Base-by-base conservation (phyloP, 2,113 vertebrate genomes). In the Morone saxatilis region DNA sequence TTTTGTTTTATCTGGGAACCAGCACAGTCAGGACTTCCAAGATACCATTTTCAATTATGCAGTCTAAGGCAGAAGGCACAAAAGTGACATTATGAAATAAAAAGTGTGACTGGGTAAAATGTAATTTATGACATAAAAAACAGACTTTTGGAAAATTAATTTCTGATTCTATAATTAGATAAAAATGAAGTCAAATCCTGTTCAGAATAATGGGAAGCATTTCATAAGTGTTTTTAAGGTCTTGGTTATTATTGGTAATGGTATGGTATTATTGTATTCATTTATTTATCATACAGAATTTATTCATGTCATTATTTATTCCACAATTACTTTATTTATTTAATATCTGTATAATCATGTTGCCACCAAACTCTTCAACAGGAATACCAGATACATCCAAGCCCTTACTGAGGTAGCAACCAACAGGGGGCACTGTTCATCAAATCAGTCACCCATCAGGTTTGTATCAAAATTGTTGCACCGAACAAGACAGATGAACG, bases 361-460 rank as follows among this genome's bases (percentile, higher is more conserved):
- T 51, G 41, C 62, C 47, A 57, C 48, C 17, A 45, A 20, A 47
- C 56, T 22, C 13, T 31, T 56, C 2, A 85, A 53, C 4, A 67
- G 13, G 6, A 56, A 62, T n/a, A 45, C 19, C 19, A 48, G 40
- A 20, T 10, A 3, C 22, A 43, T 56, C 54, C 2, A 22, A 72
- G 8, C 20, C 11, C 20, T 66, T 38, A 0, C 38, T 0, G 1
- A 16, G 0, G 19, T 1, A 53, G 5, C 36, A 54, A 65, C 75
- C 88, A 86, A 89, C 43, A 93, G 88, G 69, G 80, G 88, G 90
- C 84, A 78, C 56, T 88, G 51, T 89, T 90, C 57, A 79, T 89
- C 88, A 86, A 83, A 86, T 78, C 48, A 83, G 69, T 25, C 62
- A 47, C 62, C 78, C 25, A 54, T 80, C 59, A 56, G 70, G 56